phyloP scores from a whole-genome alignment of 2,888 invertebrate genomes.

The Miltochrista miniata region DNA sequence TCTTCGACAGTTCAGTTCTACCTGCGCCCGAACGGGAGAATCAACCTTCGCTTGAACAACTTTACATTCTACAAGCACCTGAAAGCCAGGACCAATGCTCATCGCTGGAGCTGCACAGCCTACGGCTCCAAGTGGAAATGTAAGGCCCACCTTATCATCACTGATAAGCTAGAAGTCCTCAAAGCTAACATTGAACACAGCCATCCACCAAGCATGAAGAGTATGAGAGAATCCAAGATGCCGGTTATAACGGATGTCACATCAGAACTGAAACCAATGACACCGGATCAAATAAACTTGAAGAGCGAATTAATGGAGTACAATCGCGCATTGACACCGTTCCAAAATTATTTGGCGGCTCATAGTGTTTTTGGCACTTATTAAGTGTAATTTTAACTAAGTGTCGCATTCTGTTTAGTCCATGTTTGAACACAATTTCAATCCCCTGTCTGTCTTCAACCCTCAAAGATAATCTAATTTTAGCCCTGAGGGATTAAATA shows the following conservation, averaged over 20 bases:
- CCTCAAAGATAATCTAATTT: no score
- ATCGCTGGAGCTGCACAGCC: slow-evolving; percentile 74
- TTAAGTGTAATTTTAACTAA: slow-evolving; percentile 22
- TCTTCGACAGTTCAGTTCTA: slow-evolving; percentile 60
- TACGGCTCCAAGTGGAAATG: slow-evolving; percentile 73
- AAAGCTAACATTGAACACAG: slow-evolving; percentile 66
- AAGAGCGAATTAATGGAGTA: slow-evolving; percentile 16
- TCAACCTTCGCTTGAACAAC: slow-evolving; percentile 70
- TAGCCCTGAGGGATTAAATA: no score
- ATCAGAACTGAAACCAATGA: slow-evolving; percentile 24
- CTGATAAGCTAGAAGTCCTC: slow-evolving; percentile 66
- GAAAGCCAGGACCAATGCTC: slow-evolving; percentile 65
- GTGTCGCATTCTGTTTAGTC: no score
- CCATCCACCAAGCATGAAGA: slow-evolving; percentile 57
- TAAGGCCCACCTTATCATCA: slow-evolving; percentile 70
- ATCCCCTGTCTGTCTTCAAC: no score
- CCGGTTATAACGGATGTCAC: slow-evolving; percentile 24
- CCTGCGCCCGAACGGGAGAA: slow-evolving; percentile 67
- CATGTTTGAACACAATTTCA: no score
- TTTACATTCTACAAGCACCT: slow-evolving; percentile 74
- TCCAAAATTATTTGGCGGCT: slow-evolving; percentile 67
- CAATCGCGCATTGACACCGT: slow-evolving; percentile 48
- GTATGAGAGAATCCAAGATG: slow-evolving; percentile 36
- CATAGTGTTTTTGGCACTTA: slow-evolving; percentile 66
- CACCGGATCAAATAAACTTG: slow-evolving; percentile 6